A percentile compares a stretch with the other conserved stretches of the same genome.
These are phyloP conservation scores for Trogon melanurus DNA, from an alignment of 2,113 vertebrate genomes.

Conservation along the genomic window DNA sequence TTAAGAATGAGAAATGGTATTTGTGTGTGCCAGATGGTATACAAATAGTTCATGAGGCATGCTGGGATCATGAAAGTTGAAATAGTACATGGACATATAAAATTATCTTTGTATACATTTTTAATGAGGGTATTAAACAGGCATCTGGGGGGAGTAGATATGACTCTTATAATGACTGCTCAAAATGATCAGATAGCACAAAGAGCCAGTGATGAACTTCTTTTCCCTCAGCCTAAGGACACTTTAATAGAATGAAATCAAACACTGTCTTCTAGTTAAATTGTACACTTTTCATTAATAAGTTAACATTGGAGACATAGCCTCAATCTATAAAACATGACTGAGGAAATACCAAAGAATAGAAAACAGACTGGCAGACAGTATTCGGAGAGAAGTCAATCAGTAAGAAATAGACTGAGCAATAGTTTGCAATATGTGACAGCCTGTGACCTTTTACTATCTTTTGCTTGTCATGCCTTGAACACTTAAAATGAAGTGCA, in stretches of 20 bases:
- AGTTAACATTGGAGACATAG: neutral
- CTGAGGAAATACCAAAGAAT: neutral
- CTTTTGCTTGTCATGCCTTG: neutral
- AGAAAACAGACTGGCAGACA: neutral
- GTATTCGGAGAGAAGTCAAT: neutral
- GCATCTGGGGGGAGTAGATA: neutral
- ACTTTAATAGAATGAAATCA: neutral
- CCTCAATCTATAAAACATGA: neutral
- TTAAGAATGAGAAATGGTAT: neutral
- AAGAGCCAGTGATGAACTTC: neutral
- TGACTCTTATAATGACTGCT: neutral
- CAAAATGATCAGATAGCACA: neutral
- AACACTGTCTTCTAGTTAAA: neutral
- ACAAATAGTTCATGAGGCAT: neutral
- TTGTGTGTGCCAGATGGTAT: neutral
- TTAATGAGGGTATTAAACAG: neutral
- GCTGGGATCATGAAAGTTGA: neutral
- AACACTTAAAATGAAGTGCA: neutral
- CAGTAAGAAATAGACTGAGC: neutral
- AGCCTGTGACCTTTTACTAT: conserved; percentile 25
- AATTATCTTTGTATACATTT: neutral
- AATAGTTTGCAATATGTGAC: neutral
- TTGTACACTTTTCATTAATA: neutral
- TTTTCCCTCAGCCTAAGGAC: neutral
- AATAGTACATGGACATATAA: neutral